Conservation (phyloP, 2,113 vertebrate genomes). For the Stictonetta naevosa region DNA sequence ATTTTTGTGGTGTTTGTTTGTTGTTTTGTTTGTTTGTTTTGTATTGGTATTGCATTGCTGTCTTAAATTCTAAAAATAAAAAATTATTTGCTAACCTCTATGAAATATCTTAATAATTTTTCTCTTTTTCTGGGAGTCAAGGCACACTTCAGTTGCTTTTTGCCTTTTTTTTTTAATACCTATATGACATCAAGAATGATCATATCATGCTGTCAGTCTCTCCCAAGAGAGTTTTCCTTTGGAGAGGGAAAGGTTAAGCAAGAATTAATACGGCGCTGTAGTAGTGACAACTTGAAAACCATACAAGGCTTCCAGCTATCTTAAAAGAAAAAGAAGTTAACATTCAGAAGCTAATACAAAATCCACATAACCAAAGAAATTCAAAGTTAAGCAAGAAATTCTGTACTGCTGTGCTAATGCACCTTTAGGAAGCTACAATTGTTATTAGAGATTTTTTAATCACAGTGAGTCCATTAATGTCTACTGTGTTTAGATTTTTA, state of each 20-base stretch:
- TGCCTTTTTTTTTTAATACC: accelerated
- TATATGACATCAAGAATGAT: not conserved
- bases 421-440: not conserved
- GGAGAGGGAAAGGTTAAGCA: not conserved
- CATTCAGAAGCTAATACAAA: not conserved
- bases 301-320: not conserved
- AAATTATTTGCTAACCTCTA: not conserved
- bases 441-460: not conserved
- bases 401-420: not conserved
- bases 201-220: not conserved
- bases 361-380: slow-evolving; percentile 13
- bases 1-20: not conserved
- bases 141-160: not conserved
- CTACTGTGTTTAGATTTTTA: not conserved
- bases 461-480: not conserved
- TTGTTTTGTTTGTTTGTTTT: not conserved
- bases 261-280: not conserved
- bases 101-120: not conserved
- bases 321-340: not conserved
- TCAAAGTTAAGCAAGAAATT: slow-evolving; percentile 11
- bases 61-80: not conserved
- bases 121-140: not conserved
- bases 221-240: not conserved
- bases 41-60: not conserved
- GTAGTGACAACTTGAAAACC: not conserved